Percentiles rank a stretch among this genome's conserved stretches.
These are phyloP conservation scores for Hestina assimilis DNA, from an alignment of 1,140 invertebrate genomes.

Conservation along the genomic window DNA sequence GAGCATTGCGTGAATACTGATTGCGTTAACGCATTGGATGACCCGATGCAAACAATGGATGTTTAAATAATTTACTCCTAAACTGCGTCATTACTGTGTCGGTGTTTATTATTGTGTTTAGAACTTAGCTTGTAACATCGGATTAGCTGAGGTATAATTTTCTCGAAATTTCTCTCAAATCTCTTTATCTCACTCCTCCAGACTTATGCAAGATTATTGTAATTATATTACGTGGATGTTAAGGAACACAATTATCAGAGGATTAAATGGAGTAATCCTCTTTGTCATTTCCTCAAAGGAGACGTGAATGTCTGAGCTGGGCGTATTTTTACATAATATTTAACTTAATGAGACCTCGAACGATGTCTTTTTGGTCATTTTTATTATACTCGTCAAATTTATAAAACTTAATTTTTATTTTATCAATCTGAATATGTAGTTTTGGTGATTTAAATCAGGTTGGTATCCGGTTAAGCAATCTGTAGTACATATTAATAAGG, in stretches of 20 bases:
- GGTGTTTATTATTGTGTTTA: not conserved
- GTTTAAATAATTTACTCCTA: slow-evolving; percentile 7
- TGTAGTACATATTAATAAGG: slow-evolving; percentile 11
- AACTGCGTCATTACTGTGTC: not conserved
- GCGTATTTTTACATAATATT: slow-evolving; percentile 10
- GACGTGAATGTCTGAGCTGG: not conserved
- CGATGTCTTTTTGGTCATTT: not conserved
- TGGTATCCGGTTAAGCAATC: slow-evolving; percentile 15
- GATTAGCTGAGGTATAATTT: not conserved
- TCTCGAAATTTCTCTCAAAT: not conserved
- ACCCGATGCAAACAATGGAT: slow-evolving; percentile 28
- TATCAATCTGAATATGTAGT: too few relatives aligned
- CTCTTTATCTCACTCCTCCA: slow-evolving; percentile 6
- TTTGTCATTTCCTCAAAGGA: slow-evolving; percentile 16
- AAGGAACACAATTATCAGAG: slow-evolving; percentile 16
- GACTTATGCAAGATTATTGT: slow-evolving; percentile 4
- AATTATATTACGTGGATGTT: slow-evolving; percentile 6
- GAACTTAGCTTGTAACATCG: too few relatives aligned
- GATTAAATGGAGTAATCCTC: slow-evolving; percentile 4
- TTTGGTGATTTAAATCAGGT: not conserved
- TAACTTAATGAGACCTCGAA: slow-evolving; percentile 5
- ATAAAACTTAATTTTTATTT: not conserved
- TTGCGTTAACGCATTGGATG: slow-evolving; percentile 13
- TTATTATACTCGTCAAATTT: not conserved
- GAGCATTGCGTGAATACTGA: slow-evolving; percentile 30